Conservation (phyloP, 2,888 invertebrate genomes). For the Neria commutata region DNA sequence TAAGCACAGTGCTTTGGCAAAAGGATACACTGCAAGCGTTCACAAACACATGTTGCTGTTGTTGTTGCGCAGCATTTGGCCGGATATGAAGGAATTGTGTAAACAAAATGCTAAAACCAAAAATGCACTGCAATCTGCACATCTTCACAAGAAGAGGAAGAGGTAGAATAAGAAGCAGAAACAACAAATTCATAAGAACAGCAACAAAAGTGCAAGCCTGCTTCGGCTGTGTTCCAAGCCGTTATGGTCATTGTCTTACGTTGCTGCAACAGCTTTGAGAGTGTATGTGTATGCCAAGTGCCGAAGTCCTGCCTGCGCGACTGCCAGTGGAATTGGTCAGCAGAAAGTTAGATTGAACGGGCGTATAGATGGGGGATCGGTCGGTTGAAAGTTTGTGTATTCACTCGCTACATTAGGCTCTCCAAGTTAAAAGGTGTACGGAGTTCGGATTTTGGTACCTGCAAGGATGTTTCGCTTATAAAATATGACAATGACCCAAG, state of each 20-base stretch:
- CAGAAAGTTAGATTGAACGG: too few species aligned
- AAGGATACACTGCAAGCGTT: neutral
- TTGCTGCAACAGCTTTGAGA: constrained; percentile 5
- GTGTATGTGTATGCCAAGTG: too few species aligned
- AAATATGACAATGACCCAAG: too few species aligned
- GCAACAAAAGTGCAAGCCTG: neutral
- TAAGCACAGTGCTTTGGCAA: neutral
- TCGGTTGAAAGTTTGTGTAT: neutral
- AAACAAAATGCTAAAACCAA: neutral
- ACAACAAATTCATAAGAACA: neutral
- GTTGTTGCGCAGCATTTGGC: constrained; percentile 4
- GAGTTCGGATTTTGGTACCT: too few species aligned
- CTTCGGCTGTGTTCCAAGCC: neutral
- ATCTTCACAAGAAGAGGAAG: neutral
- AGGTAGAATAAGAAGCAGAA: neutral
- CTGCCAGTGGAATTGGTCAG: too few species aligned
- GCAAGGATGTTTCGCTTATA: too few species aligned
- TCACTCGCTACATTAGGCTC: constrained; percentile 11
- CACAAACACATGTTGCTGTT: too few species aligned
- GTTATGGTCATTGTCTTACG: neutral
- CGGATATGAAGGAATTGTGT: neutral
- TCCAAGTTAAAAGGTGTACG: neutral
- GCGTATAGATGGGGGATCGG: neutral
- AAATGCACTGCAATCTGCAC: neutral
- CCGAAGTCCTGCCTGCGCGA: too few species aligned